Evolutionary conservation across 2,888 invertebrate genomes (phyloP).

Genomic region (Sesamia inferens): DNA sequence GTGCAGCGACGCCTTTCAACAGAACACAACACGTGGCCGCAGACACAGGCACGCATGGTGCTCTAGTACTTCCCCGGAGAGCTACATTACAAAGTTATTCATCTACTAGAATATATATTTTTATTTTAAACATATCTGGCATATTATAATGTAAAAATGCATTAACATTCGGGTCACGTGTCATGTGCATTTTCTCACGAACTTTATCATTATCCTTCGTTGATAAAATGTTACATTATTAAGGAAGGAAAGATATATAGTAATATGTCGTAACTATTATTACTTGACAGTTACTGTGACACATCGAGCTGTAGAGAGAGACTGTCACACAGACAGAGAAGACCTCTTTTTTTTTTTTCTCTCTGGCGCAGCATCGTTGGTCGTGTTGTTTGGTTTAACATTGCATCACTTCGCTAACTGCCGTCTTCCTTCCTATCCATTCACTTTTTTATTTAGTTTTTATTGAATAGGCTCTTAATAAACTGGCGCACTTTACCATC

Average conservation of each 20-base stretch:
- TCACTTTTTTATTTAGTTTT: no score
- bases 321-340: background rate
- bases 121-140: background rate
- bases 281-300: background rate
- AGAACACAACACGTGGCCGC: background rate
- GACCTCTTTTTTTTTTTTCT: no score
- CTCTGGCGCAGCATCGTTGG: no score
- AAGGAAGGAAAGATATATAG: no score
- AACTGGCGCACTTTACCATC: no score
- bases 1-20: background rate
- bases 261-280: background rate
- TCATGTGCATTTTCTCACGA: constrained; percentile 12
- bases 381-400: no score
- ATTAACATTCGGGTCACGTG: constrained; percentile 12
- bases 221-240: background rate
- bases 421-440: no score
- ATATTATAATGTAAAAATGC: constrained; percentile 3
- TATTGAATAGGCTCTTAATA: no score
- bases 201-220: constrained; percentile 8
- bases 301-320: background rate
- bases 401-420: no score
- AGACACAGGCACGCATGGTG: background rate
- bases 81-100: background rate
- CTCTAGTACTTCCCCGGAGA: background rate
- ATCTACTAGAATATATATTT: no score